Evolutionary conservation across 2,888 invertebrate species (phyloP), one percentile per base, ranked within the genome.

Genomic region (Oeneis ivallda): DNA sequence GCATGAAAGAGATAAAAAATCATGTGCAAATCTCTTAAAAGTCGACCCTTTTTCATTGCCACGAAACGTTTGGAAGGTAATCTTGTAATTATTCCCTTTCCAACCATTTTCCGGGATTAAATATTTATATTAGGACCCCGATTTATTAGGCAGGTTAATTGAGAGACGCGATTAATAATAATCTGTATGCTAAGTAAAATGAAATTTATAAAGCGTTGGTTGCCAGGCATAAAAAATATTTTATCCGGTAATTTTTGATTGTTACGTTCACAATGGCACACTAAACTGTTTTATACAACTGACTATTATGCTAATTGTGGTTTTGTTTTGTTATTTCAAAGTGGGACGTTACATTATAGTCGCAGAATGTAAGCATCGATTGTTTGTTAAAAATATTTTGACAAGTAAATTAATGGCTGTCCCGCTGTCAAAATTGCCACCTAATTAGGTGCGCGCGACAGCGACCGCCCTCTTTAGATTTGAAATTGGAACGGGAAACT

Each of bases 261-360:
- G 69, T 72, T 57, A 64, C 53, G 67, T 65, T 71, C 62, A 72
- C 74, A 75, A 76, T 72, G 67, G 64, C 9, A 43, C 13, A 32
- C 32, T 43, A 74, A 72, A 70, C 75, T 45, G 56, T 56, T 56
- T 56, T 34, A 39, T 75, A 75, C 75, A 86, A 85, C 78, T 82
- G 84, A 80, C 84, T 79, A 85, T 89, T 91, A 91, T 86, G 91
- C 91, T 91, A 92, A 92, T 92, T 92, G 92, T 91, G 92, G 92
- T 92, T 91, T 87, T 86, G 85, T 87, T 89, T 91, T 89, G 89
- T 90, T 87, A 76, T 72, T 72, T 70, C 70, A 79, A 83, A 79
- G 76, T 84, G 81, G 87, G 89, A 77, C 86, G 81, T 66, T 66
- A 68, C 74, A 73, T 73, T 72, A 69, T 72, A 73, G 62, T 71